These are phyloP conservation scores for Ophthalmolycus amberensis DNA, from an alignment of 2,113 vertebrate genomes.

Conservation along the genomic window DNA sequence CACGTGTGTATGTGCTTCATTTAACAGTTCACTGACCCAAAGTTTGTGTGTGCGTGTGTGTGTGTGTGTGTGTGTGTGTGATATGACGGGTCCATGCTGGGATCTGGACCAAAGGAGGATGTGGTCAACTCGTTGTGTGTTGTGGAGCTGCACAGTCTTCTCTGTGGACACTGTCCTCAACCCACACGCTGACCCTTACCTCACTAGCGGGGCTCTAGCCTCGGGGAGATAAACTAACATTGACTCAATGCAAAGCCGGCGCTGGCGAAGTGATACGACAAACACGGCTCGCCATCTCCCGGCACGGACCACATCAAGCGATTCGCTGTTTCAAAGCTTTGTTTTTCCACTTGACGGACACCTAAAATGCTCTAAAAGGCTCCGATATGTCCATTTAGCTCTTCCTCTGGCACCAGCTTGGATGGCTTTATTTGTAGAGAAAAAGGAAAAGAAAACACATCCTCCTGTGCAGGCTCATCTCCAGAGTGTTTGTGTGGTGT, in stretches of 20 bases:
- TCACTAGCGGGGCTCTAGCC: conserved; percentile 35
- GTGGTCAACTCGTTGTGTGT: conserved; percentile 45
- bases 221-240: conserved; percentile 65
- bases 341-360: conserved; percentile 52
- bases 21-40: conserved; percentile 53
- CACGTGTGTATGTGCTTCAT: conserved; percentile 51
- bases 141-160: conserved; percentile 5
- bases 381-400: conserved; percentile 60
- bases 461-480: conserved; percentile 47
- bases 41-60: conserved; percentile 18
- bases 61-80: conserved; percentile 30
- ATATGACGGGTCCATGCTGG: conserved; percentile 39
- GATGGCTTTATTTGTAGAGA: conserved; percentile 61
- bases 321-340: conserved; percentile 43
- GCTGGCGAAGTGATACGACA: conserved; percentile 47
- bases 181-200: conserved; percentile 55
- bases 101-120: conserved; percentile 48
- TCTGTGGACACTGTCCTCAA: conserved; percentile 32
- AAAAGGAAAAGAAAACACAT: conserved; percentile 51
- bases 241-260: conserved; percentile 38
- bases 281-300: conserved; percentile 52
- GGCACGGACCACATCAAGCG: background rate
- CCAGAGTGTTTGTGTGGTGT: conserved; percentile 28
- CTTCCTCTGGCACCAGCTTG: conserved; percentile 33
- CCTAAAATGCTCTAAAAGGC: conserved; percentile 46